phyloP scores from a whole-genome alignment of 2,797 vertebrate species.

The Eupleurogrammus muticus region DNA sequence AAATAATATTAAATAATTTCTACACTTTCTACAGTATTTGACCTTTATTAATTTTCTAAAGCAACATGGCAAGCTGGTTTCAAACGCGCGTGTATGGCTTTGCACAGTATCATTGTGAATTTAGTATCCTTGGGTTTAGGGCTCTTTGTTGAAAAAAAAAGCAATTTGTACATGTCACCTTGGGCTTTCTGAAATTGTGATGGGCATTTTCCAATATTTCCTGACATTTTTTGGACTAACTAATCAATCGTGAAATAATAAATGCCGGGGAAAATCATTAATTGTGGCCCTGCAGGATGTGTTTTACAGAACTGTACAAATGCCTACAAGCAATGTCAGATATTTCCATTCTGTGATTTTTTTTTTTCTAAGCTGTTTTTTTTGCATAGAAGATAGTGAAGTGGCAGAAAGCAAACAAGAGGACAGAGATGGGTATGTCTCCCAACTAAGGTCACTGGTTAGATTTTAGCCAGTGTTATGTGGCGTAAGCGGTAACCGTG shows the following conservation, averaged over 20 bases:
- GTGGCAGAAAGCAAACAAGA: no score
- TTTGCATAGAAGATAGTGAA: no score
- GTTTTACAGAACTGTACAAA: neutral
- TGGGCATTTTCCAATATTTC: conserved; percentile 21
- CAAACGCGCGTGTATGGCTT: neutral
- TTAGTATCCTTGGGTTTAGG: neutral
- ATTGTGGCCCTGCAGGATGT: neutral
- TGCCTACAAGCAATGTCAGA: conserved; percentile 1
- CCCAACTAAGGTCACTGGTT: no score
- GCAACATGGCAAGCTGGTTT: neutral
- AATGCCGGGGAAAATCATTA: conserved; percentile 10
- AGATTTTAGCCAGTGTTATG: no score
- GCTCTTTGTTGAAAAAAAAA: neutral
- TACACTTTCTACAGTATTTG: no score
- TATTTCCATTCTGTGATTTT: neutral
- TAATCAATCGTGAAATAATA: conserved; percentile 20
- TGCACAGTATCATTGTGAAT: neutral
- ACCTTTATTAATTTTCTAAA: neutral
- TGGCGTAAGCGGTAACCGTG: no score
- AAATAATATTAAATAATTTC: no score
- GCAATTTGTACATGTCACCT: conserved; percentile 11
- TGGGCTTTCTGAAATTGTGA: neutral
- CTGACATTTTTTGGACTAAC: conserved; percentile 17
- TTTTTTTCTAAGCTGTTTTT: no score
- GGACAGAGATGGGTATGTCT: no score